A percentile compares a stretch with the other conserved stretches of the same genome.
Evolutionary conservation across 2,113 vertebrate species (phyloP).

Genomic region (Azemiops feae): DNA sequence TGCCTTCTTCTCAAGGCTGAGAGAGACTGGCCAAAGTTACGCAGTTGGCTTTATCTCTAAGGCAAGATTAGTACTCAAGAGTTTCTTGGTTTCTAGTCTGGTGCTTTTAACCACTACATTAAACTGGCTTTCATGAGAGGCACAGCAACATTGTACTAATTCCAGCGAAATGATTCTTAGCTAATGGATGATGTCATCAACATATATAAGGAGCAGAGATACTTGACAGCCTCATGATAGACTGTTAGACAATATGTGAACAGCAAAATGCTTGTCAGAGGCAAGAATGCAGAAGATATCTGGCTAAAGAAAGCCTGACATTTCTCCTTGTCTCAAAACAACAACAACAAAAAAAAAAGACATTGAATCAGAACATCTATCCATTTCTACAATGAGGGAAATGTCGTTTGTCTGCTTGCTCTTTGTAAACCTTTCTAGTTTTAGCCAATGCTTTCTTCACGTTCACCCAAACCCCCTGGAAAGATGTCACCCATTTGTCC

Average conservation of each 20-base stretch:
- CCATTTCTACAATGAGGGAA: background rate
- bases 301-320: background rate
- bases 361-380: background rate
- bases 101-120: background rate
- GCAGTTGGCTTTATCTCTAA: background rate
- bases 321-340: constrained; percentile 17
- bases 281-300: background rate
- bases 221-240: background rate
- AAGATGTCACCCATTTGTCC: no score
- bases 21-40: background rate
- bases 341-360: background rate
- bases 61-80: background rate
- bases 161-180: background rate
- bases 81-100: background rate
- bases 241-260: background rate
- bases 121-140: background rate
- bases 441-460: no score
- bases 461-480: no score
- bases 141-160: background rate
- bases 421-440: no score
- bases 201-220: background rate
- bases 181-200: background rate
- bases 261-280: constrained; percentile 4
- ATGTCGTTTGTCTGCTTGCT: no score
- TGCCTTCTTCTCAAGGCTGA: background rate